Evolutionary conservation across 2,888 invertebrate genomes (phyloP), one percentile per base, ranked within the genome.

Genomic region (Drosophila testacea): DNA sequence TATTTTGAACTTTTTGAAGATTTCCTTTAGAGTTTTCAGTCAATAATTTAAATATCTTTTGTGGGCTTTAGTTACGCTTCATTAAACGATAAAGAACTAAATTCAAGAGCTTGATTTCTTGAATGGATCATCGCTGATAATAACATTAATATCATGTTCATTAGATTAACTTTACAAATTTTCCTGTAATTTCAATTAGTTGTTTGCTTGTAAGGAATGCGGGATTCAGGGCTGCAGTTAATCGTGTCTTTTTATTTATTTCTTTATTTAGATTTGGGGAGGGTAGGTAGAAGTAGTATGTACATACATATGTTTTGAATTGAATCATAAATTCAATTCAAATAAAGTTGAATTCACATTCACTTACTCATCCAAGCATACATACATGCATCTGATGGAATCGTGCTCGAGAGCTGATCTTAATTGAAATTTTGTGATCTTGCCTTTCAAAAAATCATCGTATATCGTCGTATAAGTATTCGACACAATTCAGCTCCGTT

Each of bases 271-370:
- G 42, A 48, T 56, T 38, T 9, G 46, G 46, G 51, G 46, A 48
- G 38, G 51, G 51, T 38, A 46, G 52, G 34, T 52, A 39, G 11
- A 10, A 13, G 41, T 22, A 22, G 22, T 22, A 22, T 38, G 46
- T 77, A 16, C 16, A 16, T 77, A 16, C 16, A 16, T 16, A 55
- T 32, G 32, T 50, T 68, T 77, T 73, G 62, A 78, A 73, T 79
- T 70, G 79, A 72, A 81, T 84, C 82, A 84, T 82, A 79, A 82
- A 84, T 81, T 77, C 77, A 77, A 81, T 81, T 79, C 77, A 83
- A 79, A 82, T 75, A 67, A 80, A 73, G 65, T 77, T 73, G n/a
- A 80, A 77, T 76, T 66, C 84, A 73, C 72, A 82, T 75, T 69
- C 69, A 82, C 75, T 78, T 78, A 73, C 64, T 79, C 80, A 84